Conservation (phyloP, 2,888 invertebrate genomes). For the Platypus cylindrus region DNA sequence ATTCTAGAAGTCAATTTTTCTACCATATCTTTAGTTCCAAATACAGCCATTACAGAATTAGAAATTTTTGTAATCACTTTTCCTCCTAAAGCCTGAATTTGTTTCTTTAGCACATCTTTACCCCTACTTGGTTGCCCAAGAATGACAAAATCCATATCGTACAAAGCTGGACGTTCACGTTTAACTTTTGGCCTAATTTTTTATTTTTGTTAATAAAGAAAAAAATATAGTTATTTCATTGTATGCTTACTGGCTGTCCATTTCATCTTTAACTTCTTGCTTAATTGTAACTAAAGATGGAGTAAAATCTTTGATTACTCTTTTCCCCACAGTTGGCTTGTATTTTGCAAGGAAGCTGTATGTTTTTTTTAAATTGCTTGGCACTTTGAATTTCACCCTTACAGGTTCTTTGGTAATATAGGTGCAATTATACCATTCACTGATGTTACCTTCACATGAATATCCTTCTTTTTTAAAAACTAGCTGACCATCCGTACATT, state of each 20-base stretch:
- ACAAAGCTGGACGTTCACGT: constrained; percentile 54
- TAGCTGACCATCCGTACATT: constrained; percentile 66
- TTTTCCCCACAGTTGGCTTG: constrained; percentile 44
- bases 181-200: constrained; percentile 53
- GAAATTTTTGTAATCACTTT: constrained; percentile 51
- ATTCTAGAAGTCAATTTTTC: constrained; percentile 55
- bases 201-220: constrained; percentile 17
- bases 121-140: constrained; percentile 41
- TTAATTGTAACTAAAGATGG: constrained; percentile 40
- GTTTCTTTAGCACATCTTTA: constrained; percentile 52
- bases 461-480: constrained; percentile 63
- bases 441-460: constrained; percentile 58
- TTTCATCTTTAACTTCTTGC: constrained; percentile 30
- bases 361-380: constrained; percentile 32
- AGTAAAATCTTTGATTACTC: constrained; percentile 43
- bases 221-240: no score
- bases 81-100: constrained; percentile 66
- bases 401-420: constrained; percentile 56
- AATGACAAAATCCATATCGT: constrained; percentile 65
- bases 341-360: constrained; percentile 46
- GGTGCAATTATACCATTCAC: constrained; percentile 85
- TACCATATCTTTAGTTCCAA: constrained; percentile 57
- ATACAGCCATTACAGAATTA: constrained; percentile 56
- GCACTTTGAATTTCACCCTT: constrained; percentile 47
- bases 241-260: constrained; percentile 26